Base-by-base conservation (phyloP, 2,888 invertebrate species). In the Andrena dorsata region DNA sequence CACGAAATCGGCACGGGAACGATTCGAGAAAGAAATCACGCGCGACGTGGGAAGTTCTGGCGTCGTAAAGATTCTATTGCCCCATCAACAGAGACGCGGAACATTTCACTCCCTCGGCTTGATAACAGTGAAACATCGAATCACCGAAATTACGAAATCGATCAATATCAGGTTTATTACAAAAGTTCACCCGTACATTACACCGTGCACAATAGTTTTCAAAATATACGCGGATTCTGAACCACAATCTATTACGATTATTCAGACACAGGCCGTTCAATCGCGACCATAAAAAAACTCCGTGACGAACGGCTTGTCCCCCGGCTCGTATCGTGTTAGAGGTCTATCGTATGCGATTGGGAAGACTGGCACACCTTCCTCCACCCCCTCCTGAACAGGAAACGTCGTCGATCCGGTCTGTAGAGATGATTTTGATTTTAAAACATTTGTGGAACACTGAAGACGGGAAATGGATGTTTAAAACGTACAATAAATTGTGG, bases 311-410 rank as follows among this genome's bases (percentile, higher is more conserved):
- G 97, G 97, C 16, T 95, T 95, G 95, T 98, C 98, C 58, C 94
- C 95, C 0, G 94, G 91, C 0, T 94, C 95, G 92, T 98, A 98
- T 20, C 96, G 96, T 0, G 95, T 95, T 0, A 97, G 95, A 0
- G 98, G 98, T 16, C 98, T 93, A 94, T 98, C 98, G 93, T 97
- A 98, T 0, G 98, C 97, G 74, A 98, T 94, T 0, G 97, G 96
- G 87, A 96, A 95, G 35, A 94, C 88, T 73, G 90, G 93, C 90
- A 88, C 64, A 2, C 89, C 88, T 16, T 41, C 16, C 16, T 83
- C 75, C 30, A 91, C 85, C 61, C 90, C 88, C 71, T 90, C 79
- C 69, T 84, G 86, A 76, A 85, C 89, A 0, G 96, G 95, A 93
- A 97, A 97, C 20, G 95, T 95, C 1, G 95, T 95, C 88, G 95